Evolutionary conservation across 2,888 invertebrate genomes (phyloP), one percentile per base, ranked within the genome.

Genomic region (Prenolepis imparis): DNA sequence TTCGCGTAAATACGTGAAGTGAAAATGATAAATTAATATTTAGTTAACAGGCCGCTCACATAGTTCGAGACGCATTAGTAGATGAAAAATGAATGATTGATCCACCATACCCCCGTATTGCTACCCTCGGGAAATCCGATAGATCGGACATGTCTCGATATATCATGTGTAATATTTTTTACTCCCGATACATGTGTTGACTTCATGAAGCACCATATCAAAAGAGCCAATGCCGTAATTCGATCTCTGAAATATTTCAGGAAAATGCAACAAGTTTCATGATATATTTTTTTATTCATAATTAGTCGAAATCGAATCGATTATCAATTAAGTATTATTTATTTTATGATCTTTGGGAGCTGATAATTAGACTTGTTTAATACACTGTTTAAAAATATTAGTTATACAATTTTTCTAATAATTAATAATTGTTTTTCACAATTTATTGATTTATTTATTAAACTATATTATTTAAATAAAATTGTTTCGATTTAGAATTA

Each of bases 71-170:
- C 67, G 78, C 82, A 82, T 88, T 86, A 82, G 84, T 75, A 74
- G 77, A 88, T 85, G 59, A 86, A 86, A 84, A 89, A 90, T 90
- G 84, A 91, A 89, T 87, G 82, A 91, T 90, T 84, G 83, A 86
- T 86, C 84, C 67, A 74, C 70, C 86, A 73, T 90, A 95, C 95
- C 92, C 95, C 95, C 90, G 91, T 93, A 82, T 89, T 91, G 83
- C 93, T 94, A 78, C 92, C 91, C 67, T 91, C 90, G 63, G 95
- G 95, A 89, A 93, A 95, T 87, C 88, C 91, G 77, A 94, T 84
- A 41, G 94, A 93, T 73, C 94, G 93, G 83, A 94, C 92, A 82
- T 94, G 93, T 68, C 93, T 92, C 68, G 90, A 85, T 57, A 94
- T 85, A 36, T 90, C 92, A 41, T 88, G 87, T 83, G 93, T 93